Evolutionary conservation across 2,797 vertebrate genomes (phyloP).

Genomic region (Pyrocephalus nanus): DNA sequence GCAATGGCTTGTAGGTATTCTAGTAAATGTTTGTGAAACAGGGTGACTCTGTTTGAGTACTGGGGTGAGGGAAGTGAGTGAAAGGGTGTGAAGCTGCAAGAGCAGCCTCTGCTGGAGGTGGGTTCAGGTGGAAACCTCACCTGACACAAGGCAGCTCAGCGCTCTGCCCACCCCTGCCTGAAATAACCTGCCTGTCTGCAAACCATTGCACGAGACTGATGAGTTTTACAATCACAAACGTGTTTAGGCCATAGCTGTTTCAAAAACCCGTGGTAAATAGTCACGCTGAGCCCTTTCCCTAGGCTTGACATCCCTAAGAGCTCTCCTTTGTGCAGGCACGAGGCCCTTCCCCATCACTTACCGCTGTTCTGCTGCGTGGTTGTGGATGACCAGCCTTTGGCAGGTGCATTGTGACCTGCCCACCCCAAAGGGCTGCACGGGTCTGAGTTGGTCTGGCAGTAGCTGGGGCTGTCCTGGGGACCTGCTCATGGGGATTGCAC

Average conservation of each 20-base stretch:
- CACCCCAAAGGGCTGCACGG: not conserved
- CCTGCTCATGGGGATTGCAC: not conserved
- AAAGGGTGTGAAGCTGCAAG: not conserved
- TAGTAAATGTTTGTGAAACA: not conserved
- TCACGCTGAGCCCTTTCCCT: not conserved
- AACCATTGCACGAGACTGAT: not conserved
- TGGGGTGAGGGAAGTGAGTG: not conserved
- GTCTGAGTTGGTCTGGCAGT: not conserved
- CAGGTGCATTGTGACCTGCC: not conserved
- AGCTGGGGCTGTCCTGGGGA: not conserved
- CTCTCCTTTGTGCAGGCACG: not conserved
- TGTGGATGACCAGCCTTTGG: not conserved
- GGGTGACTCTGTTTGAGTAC: not conserved
- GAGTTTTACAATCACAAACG: not conserved
- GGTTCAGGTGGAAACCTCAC: not conserved
- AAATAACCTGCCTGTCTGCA: not conserved
- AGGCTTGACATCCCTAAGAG: not conserved
- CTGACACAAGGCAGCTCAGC: not conserved
- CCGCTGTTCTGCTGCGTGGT: rapidly evolving
- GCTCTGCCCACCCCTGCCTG: too few relatives aligned
- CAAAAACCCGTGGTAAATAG: rapidly evolving
- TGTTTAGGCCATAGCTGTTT: not conserved
- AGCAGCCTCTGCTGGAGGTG: not conserved
- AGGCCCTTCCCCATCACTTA: not conserved
- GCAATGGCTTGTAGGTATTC: not conserved